phyloP scores from a whole-genome alignment of 1,140 invertebrate species.

The honey bee (Apis mellifera) region DNA sequence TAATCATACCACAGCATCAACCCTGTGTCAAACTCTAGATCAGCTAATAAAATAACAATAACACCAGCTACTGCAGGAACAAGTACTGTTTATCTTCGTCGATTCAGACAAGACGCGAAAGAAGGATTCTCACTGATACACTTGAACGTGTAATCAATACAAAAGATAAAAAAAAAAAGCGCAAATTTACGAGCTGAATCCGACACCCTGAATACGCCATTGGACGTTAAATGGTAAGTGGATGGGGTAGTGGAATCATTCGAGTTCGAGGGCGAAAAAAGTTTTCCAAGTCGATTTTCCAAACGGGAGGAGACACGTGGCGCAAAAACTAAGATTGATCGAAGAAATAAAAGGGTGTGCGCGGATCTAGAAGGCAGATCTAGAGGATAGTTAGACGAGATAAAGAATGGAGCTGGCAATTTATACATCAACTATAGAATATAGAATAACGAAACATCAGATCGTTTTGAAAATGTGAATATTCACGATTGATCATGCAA shows the following conservation, averaged over 20 bases:
- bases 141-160: conserved; percentile 2
- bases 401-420: background rate
- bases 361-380: background rate
- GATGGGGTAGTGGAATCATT: background rate
- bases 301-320: background rate
- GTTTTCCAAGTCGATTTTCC: conserved; percentile 2
- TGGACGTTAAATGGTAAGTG: too few relatives aligned
- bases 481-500: too few relatives aligned
- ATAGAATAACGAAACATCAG: conserved; percentile 19
- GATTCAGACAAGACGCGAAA: background rate
- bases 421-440: conserved; percentile 12
- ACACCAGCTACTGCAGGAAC: background rate
- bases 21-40: background rate
- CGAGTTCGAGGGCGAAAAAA: background rate
- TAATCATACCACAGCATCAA: background rate
- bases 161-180: conserved; percentile 7
- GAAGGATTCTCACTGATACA: background rate
- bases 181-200: conserved; percentile 10
- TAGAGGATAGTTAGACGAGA: background rate
- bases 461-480: background rate
- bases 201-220: background rate
- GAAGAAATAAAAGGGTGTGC: conserved; percentile 32
- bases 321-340: conserved; percentile 38
- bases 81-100: background rate
- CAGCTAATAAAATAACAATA: background rate